Evolutionary conservation across 2,113 vertebrate genomes (phyloP).

Genomic region (Bucco capensis): DNA sequence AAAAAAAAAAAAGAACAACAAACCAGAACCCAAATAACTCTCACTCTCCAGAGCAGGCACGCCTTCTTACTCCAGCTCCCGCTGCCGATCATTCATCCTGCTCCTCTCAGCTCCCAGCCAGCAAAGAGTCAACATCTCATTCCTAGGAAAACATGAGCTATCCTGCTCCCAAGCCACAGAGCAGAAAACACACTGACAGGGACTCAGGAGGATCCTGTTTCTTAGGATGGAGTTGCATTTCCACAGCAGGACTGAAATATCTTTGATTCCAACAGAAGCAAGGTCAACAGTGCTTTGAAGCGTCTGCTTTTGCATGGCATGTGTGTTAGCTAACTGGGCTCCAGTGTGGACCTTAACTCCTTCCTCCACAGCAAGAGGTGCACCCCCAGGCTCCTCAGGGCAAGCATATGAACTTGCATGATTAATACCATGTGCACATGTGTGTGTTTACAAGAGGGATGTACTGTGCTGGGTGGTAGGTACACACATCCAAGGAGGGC

Average conservation of each 20-base stretch:
- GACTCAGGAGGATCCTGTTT: background rate
- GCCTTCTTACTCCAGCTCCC: conserved; percentile 56
- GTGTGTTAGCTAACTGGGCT: background rate
- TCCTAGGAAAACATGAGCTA: conserved; percentile 17
- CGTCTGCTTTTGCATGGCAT: background rate
- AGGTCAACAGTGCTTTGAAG: conserved; percentile 14
- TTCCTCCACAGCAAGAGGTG: background rate
- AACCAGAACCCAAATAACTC: conserved; percentile 62
- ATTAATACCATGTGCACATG: background rate
- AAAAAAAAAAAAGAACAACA: background rate
- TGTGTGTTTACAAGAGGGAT: conserved; percentile 10
- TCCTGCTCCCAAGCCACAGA: background rate
- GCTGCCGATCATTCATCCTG: conserved; percentile 51
- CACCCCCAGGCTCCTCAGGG: background rate
- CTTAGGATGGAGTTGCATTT: background rate
- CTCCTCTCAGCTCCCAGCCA: conserved; percentile 28
- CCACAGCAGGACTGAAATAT: background rate
- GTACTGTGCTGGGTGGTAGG: conserved; percentile 13
- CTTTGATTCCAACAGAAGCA: conserved; percentile 18
- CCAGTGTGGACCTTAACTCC: conserved; percentile 12
- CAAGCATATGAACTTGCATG: background rate
- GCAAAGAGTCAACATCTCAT: conserved; percentile 26
- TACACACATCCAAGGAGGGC: background rate
- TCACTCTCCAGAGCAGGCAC: conserved; percentile 46
- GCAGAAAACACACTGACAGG: conserved; percentile 7